These are phyloP conservation scores for Orchestes rusci DNA, from an alignment of 2,888 invertebrate species.

Conservation along the genomic window DNA sequence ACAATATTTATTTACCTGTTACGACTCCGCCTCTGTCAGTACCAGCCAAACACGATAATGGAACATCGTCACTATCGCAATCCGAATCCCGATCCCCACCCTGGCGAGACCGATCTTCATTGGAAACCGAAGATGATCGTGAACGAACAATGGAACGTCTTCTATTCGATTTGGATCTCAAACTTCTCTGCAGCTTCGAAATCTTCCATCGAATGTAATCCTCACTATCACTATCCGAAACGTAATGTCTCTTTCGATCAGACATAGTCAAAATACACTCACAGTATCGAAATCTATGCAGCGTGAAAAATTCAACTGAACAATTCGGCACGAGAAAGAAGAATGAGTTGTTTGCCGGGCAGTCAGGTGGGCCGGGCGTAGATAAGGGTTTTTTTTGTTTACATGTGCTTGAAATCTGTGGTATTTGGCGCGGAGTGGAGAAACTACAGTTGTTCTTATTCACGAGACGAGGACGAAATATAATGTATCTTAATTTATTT, in stretches of 20 bases:
- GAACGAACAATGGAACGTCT: background rate
- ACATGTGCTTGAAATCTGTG: constrained; percentile 10
- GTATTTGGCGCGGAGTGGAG: constrained; percentile 7
- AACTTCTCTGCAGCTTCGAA: background rate
- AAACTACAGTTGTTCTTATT: constrained; percentile 15
- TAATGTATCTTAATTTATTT: constrained; percentile 5
- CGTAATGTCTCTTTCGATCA: background rate
- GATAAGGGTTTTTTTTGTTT: constrained; percentile 2
- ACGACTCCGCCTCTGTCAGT: constrained; percentile 1
- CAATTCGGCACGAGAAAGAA: constrained; percentile 2
- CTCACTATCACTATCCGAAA: constrained; percentile 1
- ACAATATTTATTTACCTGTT: too few relatives aligned
- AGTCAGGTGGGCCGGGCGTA: background rate
- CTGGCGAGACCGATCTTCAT: too few relatives aligned
- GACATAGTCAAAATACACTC: too few relatives aligned
- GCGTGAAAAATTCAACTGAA: too few relatives aligned
- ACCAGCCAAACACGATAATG: constrained; percentile 2
- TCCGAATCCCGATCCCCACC: too few relatives aligned
- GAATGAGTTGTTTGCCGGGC: background rate
- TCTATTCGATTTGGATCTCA: background rate
- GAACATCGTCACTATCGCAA: background rate
- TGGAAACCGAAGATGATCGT: background rate
- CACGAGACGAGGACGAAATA: constrained; percentile 13
- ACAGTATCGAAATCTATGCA: too few relatives aligned
- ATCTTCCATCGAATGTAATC: constrained; percentile 2